These are phyloP conservation scores for Drosophila sucinea DNA, from an alignment of 1,140 invertebrate genomes.

Conservation along the genomic window DNA sequence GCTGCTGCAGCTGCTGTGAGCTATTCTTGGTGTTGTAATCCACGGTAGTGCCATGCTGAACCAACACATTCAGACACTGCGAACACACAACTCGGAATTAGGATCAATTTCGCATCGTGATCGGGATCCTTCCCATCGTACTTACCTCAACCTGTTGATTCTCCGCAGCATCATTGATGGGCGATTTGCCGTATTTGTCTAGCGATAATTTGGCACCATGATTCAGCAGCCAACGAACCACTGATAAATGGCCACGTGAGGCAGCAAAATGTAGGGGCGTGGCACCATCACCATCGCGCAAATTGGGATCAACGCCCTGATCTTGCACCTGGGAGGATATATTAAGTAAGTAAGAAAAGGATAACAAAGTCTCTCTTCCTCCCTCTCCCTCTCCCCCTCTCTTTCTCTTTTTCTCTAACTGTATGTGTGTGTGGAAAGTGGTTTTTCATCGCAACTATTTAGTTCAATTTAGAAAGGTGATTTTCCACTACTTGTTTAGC, in stretches of 20 bases:
- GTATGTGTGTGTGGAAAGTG: slow-evolving; percentile 59
- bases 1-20: slow-evolving; percentile 19
- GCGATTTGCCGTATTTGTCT: slow-evolving; percentile 93
- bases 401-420: neutral
- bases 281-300: slow-evolving; percentile 92
- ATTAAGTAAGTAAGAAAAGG: neutral
- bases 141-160: slow-evolving; percentile 94
- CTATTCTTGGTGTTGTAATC: slow-evolving; percentile 84
- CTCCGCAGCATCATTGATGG: slow-evolving; percentile 94
- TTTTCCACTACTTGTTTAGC: slow-evolving; percentile 55
- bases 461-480: slow-evolving; percentile 82
- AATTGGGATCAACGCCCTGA: slow-evolving; percentile 91
- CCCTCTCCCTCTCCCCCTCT: neutral
- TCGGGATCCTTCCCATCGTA: slow-evolving; percentile 2
- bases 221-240: slow-evolving; percentile 92
- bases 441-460: slow-evolving; percentile 66
- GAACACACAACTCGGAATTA: slow-evolving; percentile 32
- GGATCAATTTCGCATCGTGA: neutral
- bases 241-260: slow-evolving; percentile 90
- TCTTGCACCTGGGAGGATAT: slow-evolving; percentile 87
- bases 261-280: slow-evolving; percentile 92
- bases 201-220: slow-evolving; percentile 90
- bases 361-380: neutral
- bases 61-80: slow-evolving; percentile 90
- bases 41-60: slow-evolving; percentile 89